Conservation (phyloP, 1,140 invertebrate species). For the Drosophila prosaltans region DNA sequence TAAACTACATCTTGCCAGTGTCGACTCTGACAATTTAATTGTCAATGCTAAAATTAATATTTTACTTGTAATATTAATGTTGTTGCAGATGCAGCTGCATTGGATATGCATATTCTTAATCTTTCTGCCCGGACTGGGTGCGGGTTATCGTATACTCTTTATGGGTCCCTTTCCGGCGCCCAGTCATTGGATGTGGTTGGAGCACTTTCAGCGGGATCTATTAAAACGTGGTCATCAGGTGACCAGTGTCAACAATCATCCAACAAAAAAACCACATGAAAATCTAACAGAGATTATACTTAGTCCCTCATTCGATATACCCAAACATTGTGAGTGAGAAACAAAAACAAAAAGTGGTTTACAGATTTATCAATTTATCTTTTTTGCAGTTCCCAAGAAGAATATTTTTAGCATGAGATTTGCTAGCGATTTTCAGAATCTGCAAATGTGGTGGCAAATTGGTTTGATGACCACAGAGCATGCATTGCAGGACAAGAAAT, state of each 20-base stretch:
- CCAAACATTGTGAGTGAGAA: conserved; percentile 81
- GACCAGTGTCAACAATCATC: conserved; percentile 85
- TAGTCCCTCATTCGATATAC: conserved; percentile 84
- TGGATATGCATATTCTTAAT: conserved; percentile 40
- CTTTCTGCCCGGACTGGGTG: conserved; percentile 25
- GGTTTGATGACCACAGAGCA: conserved; percentile 83
- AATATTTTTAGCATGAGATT: conserved; percentile 77
- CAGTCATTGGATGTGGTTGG: conserved; percentile 85
- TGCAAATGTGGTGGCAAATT: conserved; percentile 81
- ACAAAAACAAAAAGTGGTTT: background rate
- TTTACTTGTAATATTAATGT: background rate
- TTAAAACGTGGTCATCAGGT: conserved; percentile 86
- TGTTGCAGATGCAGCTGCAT: conserved; percentile 63
- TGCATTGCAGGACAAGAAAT: conserved; percentile 83
- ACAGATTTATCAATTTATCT: background rate
- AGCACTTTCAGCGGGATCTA: conserved; percentile 84
- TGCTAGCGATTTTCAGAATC: conserved; percentile 72
- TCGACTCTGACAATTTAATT: conserved; percentile 53
- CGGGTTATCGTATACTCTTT: conserved; percentile 69
- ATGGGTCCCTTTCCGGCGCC: conserved; percentile 81
- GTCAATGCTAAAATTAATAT: conserved; percentile 11
- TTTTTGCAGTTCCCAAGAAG: conserved; percentile 69
- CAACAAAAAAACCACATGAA: conserved; percentile 77
- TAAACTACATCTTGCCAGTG: conserved; percentile 15
- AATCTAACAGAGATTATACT: conserved; percentile 84